These are phyloP conservation scores for Colaptes auratus DNA, from an alignment of 2,113 vertebrate genomes.

Conservation along the genomic window DNA sequence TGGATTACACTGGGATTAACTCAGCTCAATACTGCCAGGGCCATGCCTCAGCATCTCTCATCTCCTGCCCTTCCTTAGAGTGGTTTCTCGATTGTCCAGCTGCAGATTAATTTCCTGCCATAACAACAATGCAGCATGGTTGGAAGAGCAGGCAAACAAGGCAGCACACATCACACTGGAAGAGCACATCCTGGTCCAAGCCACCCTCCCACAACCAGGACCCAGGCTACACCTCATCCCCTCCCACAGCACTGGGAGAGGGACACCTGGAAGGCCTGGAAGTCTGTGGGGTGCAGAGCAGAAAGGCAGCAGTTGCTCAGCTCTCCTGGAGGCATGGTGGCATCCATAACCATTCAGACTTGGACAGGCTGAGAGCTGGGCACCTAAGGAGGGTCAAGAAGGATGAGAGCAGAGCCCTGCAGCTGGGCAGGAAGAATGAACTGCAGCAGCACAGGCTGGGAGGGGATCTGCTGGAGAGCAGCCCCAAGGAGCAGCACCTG, in stretches of 20 bases:
- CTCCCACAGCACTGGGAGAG: not conserved
- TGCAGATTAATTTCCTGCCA: not conserved
- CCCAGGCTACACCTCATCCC: fast-evolving
- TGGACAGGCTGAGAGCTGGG: no score
- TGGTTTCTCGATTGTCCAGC: not conserved
- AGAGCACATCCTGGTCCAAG: not conserved
- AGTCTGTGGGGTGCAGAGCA: not conserved
- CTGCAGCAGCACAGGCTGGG: no score
- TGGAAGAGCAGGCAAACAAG: not conserved
- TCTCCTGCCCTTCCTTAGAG: not conserved
- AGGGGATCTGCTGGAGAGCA: no score
- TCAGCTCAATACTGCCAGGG: not conserved
- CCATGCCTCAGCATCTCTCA: not conserved
- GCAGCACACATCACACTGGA: not conserved
- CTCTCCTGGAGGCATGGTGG: not conserved
- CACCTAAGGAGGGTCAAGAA: no score
- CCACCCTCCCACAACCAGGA: not conserved
- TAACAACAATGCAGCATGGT: not conserved
- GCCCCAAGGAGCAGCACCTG: no score
- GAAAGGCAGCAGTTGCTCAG: not conserved
- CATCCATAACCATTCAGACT: no score
- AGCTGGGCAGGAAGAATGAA: no score
- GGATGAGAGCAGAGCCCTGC: no score
- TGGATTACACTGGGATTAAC: not conserved
- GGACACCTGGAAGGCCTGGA: not conserved